phyloP scores from a whole-genome alignment of 2,888 invertebrate genomes.

The Drosophila glabriapex region DNA sequence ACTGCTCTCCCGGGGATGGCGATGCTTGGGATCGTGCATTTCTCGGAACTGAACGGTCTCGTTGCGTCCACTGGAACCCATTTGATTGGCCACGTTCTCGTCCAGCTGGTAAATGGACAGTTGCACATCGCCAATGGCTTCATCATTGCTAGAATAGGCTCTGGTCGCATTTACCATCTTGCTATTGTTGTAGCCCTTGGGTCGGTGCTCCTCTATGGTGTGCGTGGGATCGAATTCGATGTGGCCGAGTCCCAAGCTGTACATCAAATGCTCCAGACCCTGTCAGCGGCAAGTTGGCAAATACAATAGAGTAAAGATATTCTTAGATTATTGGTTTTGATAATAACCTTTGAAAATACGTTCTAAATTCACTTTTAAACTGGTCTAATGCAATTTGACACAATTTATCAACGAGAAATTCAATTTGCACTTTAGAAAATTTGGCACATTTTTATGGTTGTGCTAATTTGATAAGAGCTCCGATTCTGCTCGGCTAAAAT shows the following conservation, averaged over 20 bases:
- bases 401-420: conserved; percentile 13
- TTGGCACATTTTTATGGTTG: conserved; percentile 27
- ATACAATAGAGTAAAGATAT: not conserved
- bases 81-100: conserved; percentile 11
- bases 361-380: not conserved
- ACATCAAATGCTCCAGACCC: conserved; percentile 90
- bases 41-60: conserved; percentile 76
- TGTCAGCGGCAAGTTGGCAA: conserved; percentile 71
- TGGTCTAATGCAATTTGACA: not conserved
- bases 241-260: conserved; percentile 89
- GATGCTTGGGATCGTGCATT: conserved; percentile 85
- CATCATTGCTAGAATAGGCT: conserved; percentile 49
- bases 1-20: conserved; percentile 84
- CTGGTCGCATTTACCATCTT: conserved; percentile 25
- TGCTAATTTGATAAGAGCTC: conserved; percentile 17
- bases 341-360: not conserved
- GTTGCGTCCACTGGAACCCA: conserved; percentile 23
- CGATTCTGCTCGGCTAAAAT: not conserved
- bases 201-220: conserved; percentile 83
- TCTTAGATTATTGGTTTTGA: not conserved
- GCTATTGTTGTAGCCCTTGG: conserved; percentile 71
- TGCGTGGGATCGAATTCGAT: conserved; percentile 86
- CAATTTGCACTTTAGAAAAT: conserved; percentile 33
- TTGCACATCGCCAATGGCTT: conserved; percentile 47
- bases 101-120: conserved; percentile 28